phyloP scores from a whole-genome alignment of 2,888 invertebrate species.

The Arrhopalites spinosus region DNA sequence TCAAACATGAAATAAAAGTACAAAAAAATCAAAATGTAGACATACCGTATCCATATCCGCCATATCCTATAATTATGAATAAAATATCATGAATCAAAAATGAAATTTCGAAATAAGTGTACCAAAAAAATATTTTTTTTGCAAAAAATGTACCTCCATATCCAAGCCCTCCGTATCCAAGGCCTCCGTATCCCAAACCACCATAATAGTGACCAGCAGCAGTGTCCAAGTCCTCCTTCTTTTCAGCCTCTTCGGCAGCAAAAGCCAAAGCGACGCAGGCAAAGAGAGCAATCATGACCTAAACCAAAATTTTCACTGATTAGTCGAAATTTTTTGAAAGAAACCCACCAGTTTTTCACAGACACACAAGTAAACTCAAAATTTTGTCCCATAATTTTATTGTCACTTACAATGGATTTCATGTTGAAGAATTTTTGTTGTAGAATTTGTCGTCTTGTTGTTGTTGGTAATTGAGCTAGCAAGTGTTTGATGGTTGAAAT shows the following conservation, averaged over 20 bases:
- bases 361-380: too few relatives aligned
- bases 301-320: neutral
- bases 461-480: neutral
- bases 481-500: slow-evolving; percentile 24
- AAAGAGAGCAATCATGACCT: slow-evolving; percentile 39
- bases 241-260: slow-evolving; percentile 41
- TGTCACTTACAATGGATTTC: slow-evolving; percentile 34
- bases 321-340: too few relatives aligned
- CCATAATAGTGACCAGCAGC: slow-evolving; percentile 45
- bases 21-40: too few relatives aligned
- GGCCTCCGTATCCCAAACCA: neutral
- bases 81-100: too few relatives aligned
- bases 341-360: too few relatives aligned
- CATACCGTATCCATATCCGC: too few relatives aligned
- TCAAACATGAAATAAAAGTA: too few relatives aligned
- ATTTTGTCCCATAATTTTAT: neutral
- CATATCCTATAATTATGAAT: too few relatives aligned
- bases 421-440: slow-evolving; percentile 16
- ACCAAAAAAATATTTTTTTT: too few relatives aligned
- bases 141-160: too few relatives aligned
- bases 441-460: neutral
- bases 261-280: slow-evolving; percentile 40
- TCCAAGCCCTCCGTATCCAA: neutral
- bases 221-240: slow-evolving; percentile 21
- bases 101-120: too few relatives aligned